Base-by-base conservation (phyloP, 2,113 vertebrate species). In the Lophotis ruficrista region DNA sequence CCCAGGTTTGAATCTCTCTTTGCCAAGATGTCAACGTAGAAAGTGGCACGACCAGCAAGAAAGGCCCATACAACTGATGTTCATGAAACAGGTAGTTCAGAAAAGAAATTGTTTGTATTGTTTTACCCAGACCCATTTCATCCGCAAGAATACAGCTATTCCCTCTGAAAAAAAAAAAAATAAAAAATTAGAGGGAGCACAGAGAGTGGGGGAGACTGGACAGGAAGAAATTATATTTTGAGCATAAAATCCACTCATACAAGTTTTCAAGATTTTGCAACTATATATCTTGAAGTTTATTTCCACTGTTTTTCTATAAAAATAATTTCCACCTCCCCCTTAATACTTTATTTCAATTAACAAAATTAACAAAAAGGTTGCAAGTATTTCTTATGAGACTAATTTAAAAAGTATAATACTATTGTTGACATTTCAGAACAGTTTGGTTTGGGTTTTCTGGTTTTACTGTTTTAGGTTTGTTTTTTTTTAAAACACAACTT, bases 11-110 rank as follows among this genome's bases (percentile, higher is more conserved):
- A 97, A 99, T 99, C 91, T 99, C 99, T 93, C 99, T 99, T 97
- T 99, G 99, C 99, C 99, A 99, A 70, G 99, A 99, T 12, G 99
- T 99, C n/a, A 99, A 98, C 9, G 99, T 99, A 38, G 99, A 99
- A 41, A 99, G 99, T 16, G 99, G 99, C 27, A 99, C 99, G 7
- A 99, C 99, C 45, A 99, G 96, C 31, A 99, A 87, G 95, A 99
- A 99, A 66, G 99, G 99, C 24, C 99, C 99, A 37, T 99, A 99
- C 22, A 99, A 94, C 14, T 99, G 99, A 96, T 99, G 99, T 25
- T 99, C 99, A 10, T 99, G 97, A 90, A 99, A 99, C 96, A 99
- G 72, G 95, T 99, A 99, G 97, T 99, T 99, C 71, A 99, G 97
- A 98, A 99, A 99, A 93, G 98, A 98, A 97, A 99, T 99, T 20